Conservation (phyloP, 1,140 invertebrate genomes). For the Sitophilus oryzae region DNA sequence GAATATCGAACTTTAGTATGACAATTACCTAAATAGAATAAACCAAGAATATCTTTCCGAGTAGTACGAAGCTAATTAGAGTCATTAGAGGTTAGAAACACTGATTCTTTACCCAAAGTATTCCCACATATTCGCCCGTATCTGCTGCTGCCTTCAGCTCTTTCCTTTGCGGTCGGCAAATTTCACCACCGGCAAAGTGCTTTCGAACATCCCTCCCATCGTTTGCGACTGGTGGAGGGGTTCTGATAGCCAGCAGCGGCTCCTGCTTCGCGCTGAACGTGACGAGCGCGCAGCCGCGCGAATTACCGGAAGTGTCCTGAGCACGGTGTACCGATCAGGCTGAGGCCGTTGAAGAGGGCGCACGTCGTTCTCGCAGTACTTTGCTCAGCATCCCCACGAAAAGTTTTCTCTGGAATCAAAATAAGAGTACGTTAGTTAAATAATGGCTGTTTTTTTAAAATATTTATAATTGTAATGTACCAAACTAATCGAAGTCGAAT, state of each 20-base stretch:
- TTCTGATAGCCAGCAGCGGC: constrained; percentile 93
- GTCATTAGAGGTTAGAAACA: no score
- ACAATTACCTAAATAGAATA: no score
- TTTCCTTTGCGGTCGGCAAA: constrained; percentile 98
- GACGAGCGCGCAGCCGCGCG: constrained; percentile 97
- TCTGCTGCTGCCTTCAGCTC: constrained; percentile 92
- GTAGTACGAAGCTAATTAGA: no score
- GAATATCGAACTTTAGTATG: no score
- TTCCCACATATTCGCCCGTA: constrained; percentile 84
- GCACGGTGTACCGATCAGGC: constrained; percentile 93
- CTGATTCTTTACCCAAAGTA: no score
- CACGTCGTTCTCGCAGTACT: constrained; percentile 93
- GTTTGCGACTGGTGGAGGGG: constrained; percentile 96
- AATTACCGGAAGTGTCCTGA: constrained; percentile 86
- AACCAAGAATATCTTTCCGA: no score
- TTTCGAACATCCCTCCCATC: constrained; percentile 97
- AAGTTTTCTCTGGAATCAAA: constrained; percentile 87
- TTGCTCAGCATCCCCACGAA: constrained; percentile 99
- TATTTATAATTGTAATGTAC: no score
- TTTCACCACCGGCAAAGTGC: constrained; percentile 95
- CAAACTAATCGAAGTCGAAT: no score
- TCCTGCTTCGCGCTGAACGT: constrained; percentile 94
- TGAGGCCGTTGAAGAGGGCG: constrained; percentile 86
- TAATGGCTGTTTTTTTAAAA: no score
- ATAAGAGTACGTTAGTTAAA: constrained; percentile 17